Base-by-base conservation (phyloP, 2,888 invertebrate species). In the Leucozona laternaria region DNA sequence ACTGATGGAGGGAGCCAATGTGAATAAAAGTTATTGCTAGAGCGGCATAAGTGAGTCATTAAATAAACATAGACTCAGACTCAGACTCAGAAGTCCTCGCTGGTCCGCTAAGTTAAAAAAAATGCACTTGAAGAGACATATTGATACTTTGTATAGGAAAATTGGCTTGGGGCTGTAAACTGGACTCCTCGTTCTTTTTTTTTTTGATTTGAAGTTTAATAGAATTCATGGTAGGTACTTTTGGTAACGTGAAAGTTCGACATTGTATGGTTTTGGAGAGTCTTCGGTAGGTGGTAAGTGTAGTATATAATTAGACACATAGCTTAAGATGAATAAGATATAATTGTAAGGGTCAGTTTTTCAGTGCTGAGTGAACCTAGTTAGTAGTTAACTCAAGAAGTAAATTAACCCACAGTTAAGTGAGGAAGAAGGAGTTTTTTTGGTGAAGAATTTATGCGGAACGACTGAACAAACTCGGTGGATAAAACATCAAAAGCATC, bases 41-140 rank as follows among this genome's bases (percentile, higher is more conserved):
- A 72, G 20, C 57, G 55, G 79, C n/a, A 73, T 79, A 66, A 77
- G 77, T 81, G 77, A 81, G 71, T 71, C 77, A 81, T 71, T 77
- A 43, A 64, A 79, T 68, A 68, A 68, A 50, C 68, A 68, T 53
- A 68, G 50, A 66, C 66, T 66, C 28, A 50, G 50, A 48, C 66
- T 25, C 20, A 66, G 48, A 62, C 45, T 62, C 28, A n/a, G 7
- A 11, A 6, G 45, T 6, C 43, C 25, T 0, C 11, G 8, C 8
- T 8, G 58, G 22, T 37, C n/a, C n/a, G n/a, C n/a, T n/a, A n/a
- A n/a, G n/a, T n/a, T n/a, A n/a, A 22, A 20, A 37, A 37, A 58
- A 58, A 58, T 58, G 15, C 37, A 5, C 40, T 40, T 40, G 40
- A 22, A 22, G 20, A 40, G 60, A 60, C 60, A 20, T 60, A 60